Evolutionary conservation across 2,888 invertebrate species (phyloP), one percentile per base, ranked within the genome.

Genomic region (Troides aeacus): DNA sequence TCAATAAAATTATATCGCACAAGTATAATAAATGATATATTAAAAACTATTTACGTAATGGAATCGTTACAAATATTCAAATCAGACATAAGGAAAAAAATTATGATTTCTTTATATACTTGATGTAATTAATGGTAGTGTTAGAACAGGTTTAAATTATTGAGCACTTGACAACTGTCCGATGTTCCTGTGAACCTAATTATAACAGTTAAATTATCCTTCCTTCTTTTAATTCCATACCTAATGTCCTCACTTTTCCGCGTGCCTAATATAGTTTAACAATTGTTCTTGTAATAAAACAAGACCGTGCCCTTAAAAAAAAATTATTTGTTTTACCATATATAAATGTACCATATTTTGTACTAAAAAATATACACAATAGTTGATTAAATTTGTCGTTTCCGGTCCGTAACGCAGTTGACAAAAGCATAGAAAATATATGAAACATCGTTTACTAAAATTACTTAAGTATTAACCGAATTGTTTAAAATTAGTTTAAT

Each of bases 41-140:
- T 46, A 46, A 10, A 15, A 10, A 46, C 46, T 46, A 46, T 46
- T 46, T 46, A 46, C 15, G 3, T 46, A 46, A 46, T 46, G 10
- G 15, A 46, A 46, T 46, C 46, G 46, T 15, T 46, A 15, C 15
- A 46, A 46, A 46, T 46, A 46, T 46, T 46, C 10, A 15, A 46
- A 46, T 46, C 10, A 10, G 46, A 15, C 12, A 46, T 46, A 8
- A 46, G 46, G 15, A 46, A 46, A 46, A 21, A 46, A 46, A 46
- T 46, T 15, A 30, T 30, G 30, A 30, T 30, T 6, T 53, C 53
- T 53, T 53, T 53, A 15, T 18, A 53, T 24, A 46, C 56, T 67
- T 30, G 36, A 68, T 62, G 50, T 42, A 30, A 30, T 58, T 30
- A 64, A 64, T 69, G 46, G 64, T 60, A 36, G 68, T 21, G 36